These are phyloP conservation scores for Acholoe squamosa DNA, from an alignment of 2,888 invertebrate species.

Conservation along the genomic window DNA sequence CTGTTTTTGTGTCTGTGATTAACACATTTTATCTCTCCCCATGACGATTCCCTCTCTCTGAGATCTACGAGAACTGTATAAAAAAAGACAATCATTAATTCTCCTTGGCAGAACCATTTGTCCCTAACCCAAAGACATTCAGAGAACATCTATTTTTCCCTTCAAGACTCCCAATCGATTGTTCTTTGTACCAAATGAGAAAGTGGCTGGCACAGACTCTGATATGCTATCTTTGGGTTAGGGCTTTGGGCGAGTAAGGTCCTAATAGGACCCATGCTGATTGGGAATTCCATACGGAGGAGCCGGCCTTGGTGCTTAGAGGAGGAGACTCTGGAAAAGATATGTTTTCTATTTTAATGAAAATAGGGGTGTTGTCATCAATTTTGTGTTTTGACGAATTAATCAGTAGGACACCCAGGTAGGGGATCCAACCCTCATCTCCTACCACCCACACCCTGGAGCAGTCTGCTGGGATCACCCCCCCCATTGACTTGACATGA, in stretches of 20 bases:
- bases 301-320: no score
- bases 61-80: no score
- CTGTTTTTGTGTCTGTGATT: slow-evolving; percentile 1
- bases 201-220: no score
- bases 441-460: not conserved
- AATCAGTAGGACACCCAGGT: not conserved
- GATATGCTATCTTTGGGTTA: no score
- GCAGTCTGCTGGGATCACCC: not conserved
- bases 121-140: not conserved
- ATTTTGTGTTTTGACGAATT: not conserved
- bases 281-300: no score
- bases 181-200: no score
- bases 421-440: not conserved
- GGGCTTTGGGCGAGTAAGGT: no score
- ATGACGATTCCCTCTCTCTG: not conserved
- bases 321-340: not conserved
- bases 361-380: not conserved
- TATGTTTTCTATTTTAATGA: not conserved
- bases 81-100: not conserved
- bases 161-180: no score
- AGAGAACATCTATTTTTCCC: no score
- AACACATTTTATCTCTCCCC: not conserved
- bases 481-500: no score
- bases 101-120: not conserved
- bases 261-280: no score